Evolutionary conservation across 2,888 invertebrate species (phyloP), one percentile per base, ranked within the genome.

Genomic region (Drosophila antonietae): DNA sequence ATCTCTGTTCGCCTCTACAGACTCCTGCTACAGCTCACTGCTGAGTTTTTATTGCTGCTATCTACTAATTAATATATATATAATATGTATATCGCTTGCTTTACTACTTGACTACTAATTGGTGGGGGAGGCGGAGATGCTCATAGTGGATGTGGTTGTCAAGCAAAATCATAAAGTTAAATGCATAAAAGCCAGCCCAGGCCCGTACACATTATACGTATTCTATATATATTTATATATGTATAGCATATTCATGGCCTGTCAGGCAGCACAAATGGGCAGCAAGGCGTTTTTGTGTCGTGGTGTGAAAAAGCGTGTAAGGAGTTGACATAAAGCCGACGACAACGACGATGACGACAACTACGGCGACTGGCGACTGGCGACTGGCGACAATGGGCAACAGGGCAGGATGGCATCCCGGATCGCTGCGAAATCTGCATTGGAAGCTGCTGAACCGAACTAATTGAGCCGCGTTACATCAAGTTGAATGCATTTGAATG

Each of bases 381-480:
- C 37, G 37, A 53, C 51, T 43, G 49, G 65, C 67, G 77, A 77
- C 80, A 76, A 74, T 64, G 66, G 68, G 53, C 53, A 56, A 63
- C 62, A 55, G 58, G 55, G 39, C 39, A 53, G 52, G 65, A 73
- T 71, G 65, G 62, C 56, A 78, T 73, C 70, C 72, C 65, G 70
- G 72, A 78, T 80, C 62, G 58, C 43, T 77, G 66, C 51, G 49
- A 61, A 73, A 75, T 73, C 79, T 87, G 86, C 90, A 91, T 92
- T 92, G 91, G 87, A 73, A 89, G 63, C 78, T 73, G 90, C 88
- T 92, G 92, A 92, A 92, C 92, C 92, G 92, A 88, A 89, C 91
- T 92, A 92, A 92, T 92, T 92, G 92, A 92, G 92, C 92, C 92
- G 91, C 89, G 91, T 92, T 92, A 92, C 89, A 87, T 91, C 89